phyloP scores from a whole-genome alignment of 2,888 invertebrate genomes.

The Euclidia mi region DNA sequence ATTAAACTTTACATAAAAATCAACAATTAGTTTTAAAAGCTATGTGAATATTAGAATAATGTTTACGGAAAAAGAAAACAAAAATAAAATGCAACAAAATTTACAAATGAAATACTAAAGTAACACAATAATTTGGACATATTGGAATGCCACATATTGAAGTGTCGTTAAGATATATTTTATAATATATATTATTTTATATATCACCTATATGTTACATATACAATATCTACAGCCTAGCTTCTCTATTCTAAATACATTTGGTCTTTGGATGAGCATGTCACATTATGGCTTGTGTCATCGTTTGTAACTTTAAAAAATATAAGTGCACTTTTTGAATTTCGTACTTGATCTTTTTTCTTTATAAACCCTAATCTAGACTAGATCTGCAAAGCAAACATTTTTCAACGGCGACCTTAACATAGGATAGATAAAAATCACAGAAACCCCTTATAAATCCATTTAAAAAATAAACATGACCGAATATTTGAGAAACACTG shows the following conservation, averaged over 20 bases:
- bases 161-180: slow-evolving; percentile 67
- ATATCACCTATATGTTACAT: slow-evolving; percentile 77
- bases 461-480: slow-evolving; percentile 70
- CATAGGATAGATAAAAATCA: slow-evolving; percentile 74
- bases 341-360: slow-evolving; percentile 76
- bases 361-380: slow-evolving; percentile 81
- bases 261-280: slow-evolving; percentile 90
- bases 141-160: slow-evolving; percentile 74
- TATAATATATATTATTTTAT: slow-evolving; percentile 61
- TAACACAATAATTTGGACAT: slow-evolving; percentile 64
- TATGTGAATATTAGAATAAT: slow-evolving; percentile 54
- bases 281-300: slow-evolving; percentile 87
- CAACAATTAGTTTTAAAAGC: slow-evolving; percentile 74
- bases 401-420: slow-evolving; percentile 69
- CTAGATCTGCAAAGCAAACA: slow-evolving; percentile 80
- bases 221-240: slow-evolving; percentile 84
- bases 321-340: slow-evolving; percentile 88
- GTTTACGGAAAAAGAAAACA: slow-evolving; percentile 53
- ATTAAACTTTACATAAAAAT: slow-evolving; percentile 78
- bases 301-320: slow-evolving; percentile 83
- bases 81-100: slow-evolving; percentile 68
- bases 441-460: slow-evolving; percentile 74
- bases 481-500: slow-evolving; percentile 88
- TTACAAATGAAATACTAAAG: slow-evolving; percentile 55
- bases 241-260: slow-evolving; percentile 85